phyloP scores from a whole-genome alignment of 2,888 invertebrate genomes.

The Tenthredo livida region DNA sequence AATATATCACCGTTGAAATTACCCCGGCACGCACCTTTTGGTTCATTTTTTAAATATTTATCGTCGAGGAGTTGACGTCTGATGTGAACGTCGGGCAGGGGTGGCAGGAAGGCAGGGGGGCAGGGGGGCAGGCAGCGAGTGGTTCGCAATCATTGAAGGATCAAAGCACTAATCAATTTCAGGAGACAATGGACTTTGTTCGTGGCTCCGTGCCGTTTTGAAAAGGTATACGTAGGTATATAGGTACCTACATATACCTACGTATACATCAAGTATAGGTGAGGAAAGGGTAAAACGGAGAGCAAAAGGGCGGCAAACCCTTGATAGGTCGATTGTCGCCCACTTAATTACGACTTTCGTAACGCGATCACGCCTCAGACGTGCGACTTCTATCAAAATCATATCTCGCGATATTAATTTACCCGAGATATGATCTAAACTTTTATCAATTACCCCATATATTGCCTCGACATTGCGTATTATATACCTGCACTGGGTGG shows the following conservation, averaged over 20 bases:
- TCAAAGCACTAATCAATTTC: slow-evolving; percentile 64
- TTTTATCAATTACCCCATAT: slow-evolving; percentile 37
- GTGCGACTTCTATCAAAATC: slow-evolving; percentile 21
- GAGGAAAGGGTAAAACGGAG: background rate
- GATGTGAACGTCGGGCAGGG: slow-evolving; percentile 9
- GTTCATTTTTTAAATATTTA: slow-evolving; percentile 19
- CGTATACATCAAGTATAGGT: background rate
- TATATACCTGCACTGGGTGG: background rate
- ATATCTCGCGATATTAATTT: slow-evolving; percentile 47
- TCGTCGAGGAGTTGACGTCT: slow-evolving; percentile 9
- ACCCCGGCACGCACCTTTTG: slow-evolving; percentile 20
- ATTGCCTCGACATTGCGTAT: background rate
- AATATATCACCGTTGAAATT: slow-evolving; percentile 7
- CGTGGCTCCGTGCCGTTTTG: slow-evolving; percentile 38
- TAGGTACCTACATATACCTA: background rate
- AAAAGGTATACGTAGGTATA: background rate
- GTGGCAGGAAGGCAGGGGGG: background rate
- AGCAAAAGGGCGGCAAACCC: background rate
- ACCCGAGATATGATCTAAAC: slow-evolving; percentile 13
- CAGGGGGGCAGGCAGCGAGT: background rate
- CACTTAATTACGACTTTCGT: slow-evolving; percentile 44
- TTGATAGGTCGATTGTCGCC: slow-evolving; percentile 36
- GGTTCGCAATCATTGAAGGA: slow-evolving; percentile 57
- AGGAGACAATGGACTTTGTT: slow-evolving; percentile 62
- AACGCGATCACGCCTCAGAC: slow-evolving; percentile 42